Evolutionary conservation across 2,888 invertebrate species (phyloP), one percentile per base, ranked within the genome.

Genomic region (Conomelus anceps): DNA sequence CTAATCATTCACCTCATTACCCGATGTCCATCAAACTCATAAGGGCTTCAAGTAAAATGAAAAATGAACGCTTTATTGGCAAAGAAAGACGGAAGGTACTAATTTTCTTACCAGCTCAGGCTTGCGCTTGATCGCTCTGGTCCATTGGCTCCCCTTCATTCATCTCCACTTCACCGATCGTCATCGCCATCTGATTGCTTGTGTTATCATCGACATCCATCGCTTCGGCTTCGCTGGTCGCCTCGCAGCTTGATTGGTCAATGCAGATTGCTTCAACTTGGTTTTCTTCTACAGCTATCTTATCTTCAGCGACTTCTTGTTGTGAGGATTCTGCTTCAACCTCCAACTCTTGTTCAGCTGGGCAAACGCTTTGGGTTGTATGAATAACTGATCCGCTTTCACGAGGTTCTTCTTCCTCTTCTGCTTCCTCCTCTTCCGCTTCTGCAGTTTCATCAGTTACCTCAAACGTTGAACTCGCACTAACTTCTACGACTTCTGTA

Each of bases 201-300:
- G 89, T 90, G 22, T 84, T 89, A 22, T 91, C 91, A 88, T 91
- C 91, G 9, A 91, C 90, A 22, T 91, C 91, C 91, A 91, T 91
- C 0, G 91, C 91, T 41, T 91, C 91, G 13, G 90, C 90, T 85
- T 90, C 89, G n/a, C 87, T 88, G 41, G 86, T 41, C 63, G 89
- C 88, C 26, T 89, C 90, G 41, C 89, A 89, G 7, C 23, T 34
- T 22, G 29, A 89, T n/a, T 89, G 89, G 24, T 90, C 90, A 84
- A 89, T 94, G 23, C 93, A 92, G 91, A 94, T 92, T 1, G 63
- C 20, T 63, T 63, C 63, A 20, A 63, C 63, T n/a, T 63, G 63
- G n/a, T 63, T 63, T 85, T 93, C 92, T 90, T 92, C 91, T 90
- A 92, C 91, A 91, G 92, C 92, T 24, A 92, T 91, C 63, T 63